Evolutionary conservation across 2,113 vertebrate species (phyloP).

Genomic region (Sphaerodactylus townsendi): DNA sequence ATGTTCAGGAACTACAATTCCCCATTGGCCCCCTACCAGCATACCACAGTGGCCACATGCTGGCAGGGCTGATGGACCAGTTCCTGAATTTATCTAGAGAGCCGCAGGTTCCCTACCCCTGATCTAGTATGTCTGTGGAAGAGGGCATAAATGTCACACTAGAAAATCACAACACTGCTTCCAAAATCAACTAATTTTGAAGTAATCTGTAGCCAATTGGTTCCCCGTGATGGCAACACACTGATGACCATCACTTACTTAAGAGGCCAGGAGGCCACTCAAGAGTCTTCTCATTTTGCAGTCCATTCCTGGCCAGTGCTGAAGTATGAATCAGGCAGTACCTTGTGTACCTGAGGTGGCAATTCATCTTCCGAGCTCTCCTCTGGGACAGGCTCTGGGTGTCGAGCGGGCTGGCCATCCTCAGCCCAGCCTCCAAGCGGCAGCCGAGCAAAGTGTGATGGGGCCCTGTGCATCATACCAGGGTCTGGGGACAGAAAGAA

Average conservation of each 20-base stretch:
- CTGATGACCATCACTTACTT: background rate
- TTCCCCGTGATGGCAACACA: background rate
- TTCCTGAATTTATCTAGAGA: too few species aligned
- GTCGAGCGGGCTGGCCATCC: conserved; percentile 78
- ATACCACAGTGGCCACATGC: too few species aligned
- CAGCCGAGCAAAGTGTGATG: conserved; percentile 83
- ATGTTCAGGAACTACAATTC: too few species aligned
- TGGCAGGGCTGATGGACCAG: too few species aligned
- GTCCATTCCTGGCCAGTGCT: background rate
- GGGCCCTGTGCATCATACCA: conserved; percentile 74
- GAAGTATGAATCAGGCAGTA: conserved; percentile 43
- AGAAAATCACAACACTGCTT: background rate
- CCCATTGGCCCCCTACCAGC: too few species aligned
- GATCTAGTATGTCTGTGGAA: background rate
- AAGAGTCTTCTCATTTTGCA: background rate
- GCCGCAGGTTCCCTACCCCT: too few species aligned
- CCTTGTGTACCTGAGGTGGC: conserved; percentile 92
- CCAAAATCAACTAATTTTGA: background rate
- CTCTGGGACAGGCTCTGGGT: conserved; percentile 88
- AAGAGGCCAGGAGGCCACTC: background rate
- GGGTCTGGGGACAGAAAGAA: conserved; percentile 63
- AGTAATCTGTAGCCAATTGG: background rate
- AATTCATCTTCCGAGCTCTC: conserved; percentile 93
- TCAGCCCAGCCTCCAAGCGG: conserved; percentile 96
- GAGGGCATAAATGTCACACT: background rate